Evolutionary conservation across 2,113 vertebrate genomes (phyloP), one percentile per base, ranked within the genome.

Genomic region (Trogon surrucura): DNA sequence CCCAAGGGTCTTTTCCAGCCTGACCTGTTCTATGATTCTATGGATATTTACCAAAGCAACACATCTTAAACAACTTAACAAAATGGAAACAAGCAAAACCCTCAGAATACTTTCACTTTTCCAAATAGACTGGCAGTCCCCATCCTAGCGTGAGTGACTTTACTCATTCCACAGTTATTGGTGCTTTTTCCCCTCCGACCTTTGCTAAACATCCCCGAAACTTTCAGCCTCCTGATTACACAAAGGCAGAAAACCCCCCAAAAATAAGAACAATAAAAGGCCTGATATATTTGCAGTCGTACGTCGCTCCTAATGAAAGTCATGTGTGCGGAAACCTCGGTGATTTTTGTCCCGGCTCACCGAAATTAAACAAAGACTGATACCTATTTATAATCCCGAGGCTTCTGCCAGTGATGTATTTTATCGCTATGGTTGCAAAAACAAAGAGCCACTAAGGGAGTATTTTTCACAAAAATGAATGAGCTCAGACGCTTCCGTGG

Each of bases 371-470:
- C 89, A 85, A 85, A 81, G 41, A 57, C 66, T 51, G 64, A 85
- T 88, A 95, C 74, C 87, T 95, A 56, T 95, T 93, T 93, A 85
- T 91, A 90, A 94, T 80, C 34, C 26, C 1, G 0, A 85, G 74
- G 27, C 66, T 91, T 71, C 56, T 77, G 71, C 79, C 82, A 83
- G 34, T 71, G 94, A 83, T 77, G 13, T 56, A 32, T 91, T 94
- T 94, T 96, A 93, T 96, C 60, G 10, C 88, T 88, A 58, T 91
- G 79, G 89, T 44, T 94, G 81, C 71, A 90, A 92, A 92, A 92
- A 32, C 71, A 91, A 97, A 89, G 45, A 88, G 38, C 54, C 60
- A 15, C 44, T 70, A 20, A 77, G 23, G 74, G 91, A 88, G 29
- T 82, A 47, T 61, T 89, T 89, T 95, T 94, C 71, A 85, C 50